These are phyloP conservation scores for Trypoxylon attenuatum DNA, from an alignment of 2,888 invertebrate species.

Conservation along the genomic window DNA sequence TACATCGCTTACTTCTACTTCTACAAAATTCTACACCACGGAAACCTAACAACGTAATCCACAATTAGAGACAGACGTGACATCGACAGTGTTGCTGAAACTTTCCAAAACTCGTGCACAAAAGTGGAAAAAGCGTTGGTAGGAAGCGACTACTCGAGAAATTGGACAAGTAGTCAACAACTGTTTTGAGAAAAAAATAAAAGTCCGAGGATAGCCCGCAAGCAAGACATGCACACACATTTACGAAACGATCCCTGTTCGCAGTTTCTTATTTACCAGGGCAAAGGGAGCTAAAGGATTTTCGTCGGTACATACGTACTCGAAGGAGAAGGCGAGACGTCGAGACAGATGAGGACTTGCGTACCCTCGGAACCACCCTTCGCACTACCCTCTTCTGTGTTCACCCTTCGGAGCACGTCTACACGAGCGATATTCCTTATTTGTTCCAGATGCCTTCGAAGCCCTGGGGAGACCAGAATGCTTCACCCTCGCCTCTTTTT, in stretches of 20 bases:
- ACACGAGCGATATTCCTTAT: constrained; percentile 50
- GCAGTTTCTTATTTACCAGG: constrained; percentile 31
- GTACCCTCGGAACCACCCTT: background rate
- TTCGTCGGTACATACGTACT: background rate
- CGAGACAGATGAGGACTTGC: constrained; percentile 14
- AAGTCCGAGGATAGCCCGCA: constrained; percentile 3
- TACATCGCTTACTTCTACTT: too few species aligned
- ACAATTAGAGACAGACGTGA: too few species aligned
- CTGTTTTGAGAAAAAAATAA: too few species aligned
- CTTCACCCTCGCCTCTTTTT: background rate
- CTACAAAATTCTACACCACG: too few species aligned
- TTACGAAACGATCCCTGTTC: constrained; percentile 11
- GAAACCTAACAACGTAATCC: too few species aligned
- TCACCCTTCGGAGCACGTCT: constrained; percentile 20
- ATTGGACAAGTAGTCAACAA: too few species aligned
- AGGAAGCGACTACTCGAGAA: too few species aligned
- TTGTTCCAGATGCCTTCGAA: constrained; percentile 41
- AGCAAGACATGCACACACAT: constrained; percentile 30
- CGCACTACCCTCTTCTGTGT: background rate
- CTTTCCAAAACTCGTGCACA: too few species aligned
- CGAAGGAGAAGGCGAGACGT: constrained; percentile 21
- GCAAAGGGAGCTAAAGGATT: constrained; percentile 15
- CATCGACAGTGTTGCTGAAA: too few species aligned
- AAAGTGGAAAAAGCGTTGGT: too few species aligned
- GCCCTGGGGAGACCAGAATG: constrained; percentile 1